Percentiles rank a stretch among this genome's conserved stretches.
Conservation (phyloP, 2,888 invertebrate genomes). For the Drosophila parthenogenetica region DNA sequence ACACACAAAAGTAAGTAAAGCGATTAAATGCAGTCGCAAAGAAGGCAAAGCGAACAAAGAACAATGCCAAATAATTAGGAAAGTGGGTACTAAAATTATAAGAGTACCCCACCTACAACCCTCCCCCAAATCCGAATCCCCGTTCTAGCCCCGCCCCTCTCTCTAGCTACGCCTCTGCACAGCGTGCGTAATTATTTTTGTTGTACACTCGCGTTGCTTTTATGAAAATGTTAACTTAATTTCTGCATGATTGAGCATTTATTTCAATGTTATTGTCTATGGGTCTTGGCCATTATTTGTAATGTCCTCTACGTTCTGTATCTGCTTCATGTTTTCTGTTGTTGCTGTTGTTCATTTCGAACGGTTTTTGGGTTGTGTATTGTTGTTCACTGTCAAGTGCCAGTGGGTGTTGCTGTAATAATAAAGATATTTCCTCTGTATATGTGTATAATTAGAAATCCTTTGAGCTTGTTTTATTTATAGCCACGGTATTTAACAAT, state of each 20-base stretch:
- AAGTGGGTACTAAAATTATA: constrained; percentile 68
- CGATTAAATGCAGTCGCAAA: constrained; percentile 53
- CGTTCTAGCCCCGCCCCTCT: neutral
- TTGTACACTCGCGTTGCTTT: constrained; percentile 44
- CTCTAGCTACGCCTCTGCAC: constrained; percentile 1
- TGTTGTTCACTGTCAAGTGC: constrained; percentile 20
- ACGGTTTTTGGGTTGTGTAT: neutral
- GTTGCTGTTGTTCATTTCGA: constrained; percentile 29
- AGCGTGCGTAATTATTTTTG: constrained; percentile 53
- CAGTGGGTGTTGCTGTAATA: neutral
- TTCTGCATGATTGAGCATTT: constrained; percentile 74
- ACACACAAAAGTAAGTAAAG: constrained; percentile 34
- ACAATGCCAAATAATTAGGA: constrained; percentile 63
- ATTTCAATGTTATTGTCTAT: constrained; percentile 68
- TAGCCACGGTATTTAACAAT: neutral
- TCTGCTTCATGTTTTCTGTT: neutral
- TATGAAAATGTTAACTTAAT: constrained; percentile 71
- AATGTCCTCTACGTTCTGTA: constrained; percentile 15
- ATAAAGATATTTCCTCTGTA: constrained; percentile 6
- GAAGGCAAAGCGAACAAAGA: constrained; percentile 29
- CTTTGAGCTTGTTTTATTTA: constrained; percentile 1
- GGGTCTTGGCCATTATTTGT: constrained; percentile 36
- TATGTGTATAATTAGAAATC: constrained; percentile 1
- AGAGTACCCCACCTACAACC: constrained; percentile 23
- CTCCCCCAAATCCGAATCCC: neutral